Evolutionary conservation across 2,797 vertebrate species (phyloP).

Genomic region (Cephalopachus bancanus): DNA sequence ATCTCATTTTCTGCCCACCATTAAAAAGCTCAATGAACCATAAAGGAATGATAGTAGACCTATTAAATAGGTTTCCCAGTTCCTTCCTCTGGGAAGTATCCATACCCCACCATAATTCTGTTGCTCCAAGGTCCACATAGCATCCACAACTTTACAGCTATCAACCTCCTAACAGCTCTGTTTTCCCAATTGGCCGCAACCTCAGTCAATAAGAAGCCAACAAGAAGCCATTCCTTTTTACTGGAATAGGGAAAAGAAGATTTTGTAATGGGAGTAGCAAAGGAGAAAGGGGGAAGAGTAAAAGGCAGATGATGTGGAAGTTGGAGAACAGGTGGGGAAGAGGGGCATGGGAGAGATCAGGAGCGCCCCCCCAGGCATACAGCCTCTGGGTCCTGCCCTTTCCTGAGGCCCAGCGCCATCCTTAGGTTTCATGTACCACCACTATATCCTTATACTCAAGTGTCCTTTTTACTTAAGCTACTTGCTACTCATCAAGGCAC

Average conservation of each 20-base stretch:
- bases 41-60: neutral
- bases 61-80: neutral
- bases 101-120: neutral
- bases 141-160: neutral
- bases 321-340: neutral
- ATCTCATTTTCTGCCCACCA: neutral
- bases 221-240: neutral
- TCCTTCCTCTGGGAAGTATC: neutral
- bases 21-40: neutral
- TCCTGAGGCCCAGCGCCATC: neutral
- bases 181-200: neutral
- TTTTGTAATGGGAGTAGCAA: neutral
- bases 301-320: neutral
- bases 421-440: neutral
- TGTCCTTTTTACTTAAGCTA: neutral
- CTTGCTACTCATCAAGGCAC: neutral
- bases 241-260: neutral
- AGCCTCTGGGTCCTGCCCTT: neutral
- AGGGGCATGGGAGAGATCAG: neutral
- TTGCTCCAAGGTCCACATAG: neutral
- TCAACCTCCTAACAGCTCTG: neutral
- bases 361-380: neutral
- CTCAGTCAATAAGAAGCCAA: neutral
- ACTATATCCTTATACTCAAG: neutral
- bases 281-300: neutral